A percentile compares a stretch with the other conserved stretches of the same genome.
phyloP scores from a whole-genome alignment of 2,113 vertebrate genomes.

The Gorsachius goisagi region DNA sequence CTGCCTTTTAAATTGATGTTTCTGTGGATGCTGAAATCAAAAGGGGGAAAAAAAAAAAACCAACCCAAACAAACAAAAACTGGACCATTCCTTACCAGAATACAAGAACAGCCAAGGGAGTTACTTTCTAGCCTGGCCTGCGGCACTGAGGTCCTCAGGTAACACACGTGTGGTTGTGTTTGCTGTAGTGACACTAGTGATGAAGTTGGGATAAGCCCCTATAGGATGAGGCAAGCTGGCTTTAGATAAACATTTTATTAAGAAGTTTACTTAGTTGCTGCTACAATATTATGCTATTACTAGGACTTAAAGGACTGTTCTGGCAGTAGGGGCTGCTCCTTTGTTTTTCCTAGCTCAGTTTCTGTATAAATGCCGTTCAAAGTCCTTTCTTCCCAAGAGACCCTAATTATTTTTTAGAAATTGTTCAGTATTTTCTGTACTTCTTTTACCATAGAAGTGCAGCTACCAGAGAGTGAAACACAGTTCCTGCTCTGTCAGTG shows the following conservation, averaged over 20 bases:
- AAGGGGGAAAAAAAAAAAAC: fast-evolving
- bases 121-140: background rate
- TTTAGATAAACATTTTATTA: background rate
- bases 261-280: background rate
- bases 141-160: background rate
- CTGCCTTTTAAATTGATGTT: background rate
- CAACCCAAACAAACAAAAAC: background rate
- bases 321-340: background rate
- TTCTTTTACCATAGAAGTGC: background rate
- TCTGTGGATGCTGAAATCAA: background rate
- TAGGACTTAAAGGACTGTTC: background rate
- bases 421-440: background rate
- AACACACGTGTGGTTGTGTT: fast-evolving
- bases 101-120: too few relatives aligned
- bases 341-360: background rate
- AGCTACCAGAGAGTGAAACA: background rate
- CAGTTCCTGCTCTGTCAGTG: background rate
- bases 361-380: background rate
- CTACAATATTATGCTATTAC: background rate
- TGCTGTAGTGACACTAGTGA: background rate
- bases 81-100: background rate
- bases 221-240: background rate
- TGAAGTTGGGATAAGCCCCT: background rate
- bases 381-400: background rate
- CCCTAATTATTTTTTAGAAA: background rate